Percentiles rank a stretch among this genome's conserved stretches.
Conservation (phyloP, 2,888 invertebrate species). For the Calameuta pallipes region DNA sequence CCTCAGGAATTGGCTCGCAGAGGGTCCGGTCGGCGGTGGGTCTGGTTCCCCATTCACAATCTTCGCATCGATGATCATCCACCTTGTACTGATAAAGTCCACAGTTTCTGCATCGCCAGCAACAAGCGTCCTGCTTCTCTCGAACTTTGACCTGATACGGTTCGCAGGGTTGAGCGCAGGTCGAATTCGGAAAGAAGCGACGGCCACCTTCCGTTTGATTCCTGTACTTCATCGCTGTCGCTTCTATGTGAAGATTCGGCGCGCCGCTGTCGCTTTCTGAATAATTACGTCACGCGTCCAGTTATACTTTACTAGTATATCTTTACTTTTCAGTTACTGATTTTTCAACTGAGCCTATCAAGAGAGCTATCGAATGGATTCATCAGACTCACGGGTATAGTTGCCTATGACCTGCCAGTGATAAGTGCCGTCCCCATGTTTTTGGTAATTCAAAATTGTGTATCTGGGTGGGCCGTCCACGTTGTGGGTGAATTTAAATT, state of each 20-base stretch:
- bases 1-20: constrained; percentile 66
- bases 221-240: constrained; percentile 56
- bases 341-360: background rate
- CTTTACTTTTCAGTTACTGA: background rate
- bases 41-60: constrained; percentile 63
- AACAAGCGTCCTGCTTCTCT: constrained; percentile 67
- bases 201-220: constrained; percentile 37
- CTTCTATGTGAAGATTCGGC: constrained; percentile 57
- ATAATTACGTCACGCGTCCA: background rate
- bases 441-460: constrained; percentile 68
- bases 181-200: constrained; percentile 62
- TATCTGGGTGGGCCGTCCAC: constrained; percentile 70
- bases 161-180: constrained; percentile 65
- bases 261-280: constrained; percentile 56
- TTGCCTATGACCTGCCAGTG: constrained; percentile 67
- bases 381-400: constrained; percentile 61
- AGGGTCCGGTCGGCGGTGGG: constrained; percentile 56
- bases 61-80: constrained; percentile 66
- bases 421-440: constrained; percentile 50
- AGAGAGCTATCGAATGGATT: background rate
- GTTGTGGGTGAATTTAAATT: constrained; percentile 66
- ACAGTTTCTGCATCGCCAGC: constrained; percentile 69
- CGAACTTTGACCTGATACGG: constrained; percentile 58
- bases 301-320: background rate
- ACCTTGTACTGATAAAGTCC: constrained; percentile 63